Conservation (phyloP, 2,888 invertebrate genomes). For the Acanthosepion lycidas region DNA sequence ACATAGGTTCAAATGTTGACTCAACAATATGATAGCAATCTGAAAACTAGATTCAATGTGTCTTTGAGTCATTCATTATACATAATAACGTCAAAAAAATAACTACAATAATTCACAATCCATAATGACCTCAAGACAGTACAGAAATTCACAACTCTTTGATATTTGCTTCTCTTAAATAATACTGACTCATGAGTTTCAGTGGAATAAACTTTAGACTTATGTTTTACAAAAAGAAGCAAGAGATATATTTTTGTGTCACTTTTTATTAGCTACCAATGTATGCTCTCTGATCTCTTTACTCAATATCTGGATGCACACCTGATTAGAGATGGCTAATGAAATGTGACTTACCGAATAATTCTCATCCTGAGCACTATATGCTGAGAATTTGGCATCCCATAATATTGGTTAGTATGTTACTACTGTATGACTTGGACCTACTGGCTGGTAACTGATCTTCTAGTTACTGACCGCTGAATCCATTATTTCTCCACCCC, state of each 20-base stretch:
- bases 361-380: background rate
- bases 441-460: conserved; percentile 36
- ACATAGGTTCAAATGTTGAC: too few species aligned
- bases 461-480: conserved; percentile 40
- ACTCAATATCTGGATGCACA: background rate
- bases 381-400: conserved; percentile 44
- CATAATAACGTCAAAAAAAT: background rate
- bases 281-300: background rate
- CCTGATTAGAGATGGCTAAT: conserved; percentile 33
- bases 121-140: background rate
- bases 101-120: background rate
- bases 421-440: conserved; percentile 44
- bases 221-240: background rate
- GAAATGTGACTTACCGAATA: conserved; percentile 15
- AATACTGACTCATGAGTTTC: background rate
- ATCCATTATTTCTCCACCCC: conserved; percentile 47
- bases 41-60: background rate
- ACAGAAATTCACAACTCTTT: background rate
- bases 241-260: conserved; percentile 11
- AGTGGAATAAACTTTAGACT: background rate
- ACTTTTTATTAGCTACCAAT: conserved; percentile 38
- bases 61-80: background rate
- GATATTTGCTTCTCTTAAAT: background rate
- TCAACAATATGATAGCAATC: background rate
- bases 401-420: conserved; percentile 43